These are phyloP conservation scores for Saguinus midas DNA, from an alignment of 2,113 vertebrate genomes.

Conservation along the genomic window DNA sequence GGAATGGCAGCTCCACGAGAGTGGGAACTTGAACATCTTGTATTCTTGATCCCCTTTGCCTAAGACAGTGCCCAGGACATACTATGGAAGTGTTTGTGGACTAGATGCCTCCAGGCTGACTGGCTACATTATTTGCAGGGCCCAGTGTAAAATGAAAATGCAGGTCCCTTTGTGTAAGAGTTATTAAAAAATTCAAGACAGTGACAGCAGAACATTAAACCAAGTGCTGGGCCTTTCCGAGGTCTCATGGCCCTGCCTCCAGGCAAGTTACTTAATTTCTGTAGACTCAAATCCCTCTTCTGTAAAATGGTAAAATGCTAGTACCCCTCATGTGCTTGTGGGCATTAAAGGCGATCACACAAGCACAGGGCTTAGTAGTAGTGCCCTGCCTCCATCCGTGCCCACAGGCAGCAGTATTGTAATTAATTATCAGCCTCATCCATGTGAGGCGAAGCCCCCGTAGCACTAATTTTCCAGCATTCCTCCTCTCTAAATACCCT, in stretches of 20 bases:
- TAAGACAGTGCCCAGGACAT: neutral
- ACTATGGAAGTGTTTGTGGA: neutral
- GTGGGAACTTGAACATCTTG: neutral
- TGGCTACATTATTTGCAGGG: neutral
- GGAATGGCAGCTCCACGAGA: neutral
- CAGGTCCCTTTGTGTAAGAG: neutral
- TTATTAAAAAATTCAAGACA: neutral
- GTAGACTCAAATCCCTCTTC: neutral
- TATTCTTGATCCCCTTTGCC: neutral
- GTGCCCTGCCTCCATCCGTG: neutral
- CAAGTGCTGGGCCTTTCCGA: neutral
- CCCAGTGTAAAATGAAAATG: neutral
- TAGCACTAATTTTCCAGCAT: neutral
- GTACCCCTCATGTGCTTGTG: neutral
- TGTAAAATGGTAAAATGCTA: neutral
- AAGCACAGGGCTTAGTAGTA: neutral
- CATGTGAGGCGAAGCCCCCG: neutral
- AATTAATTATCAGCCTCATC: neutral
- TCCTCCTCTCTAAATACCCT: conserved; percentile 40
- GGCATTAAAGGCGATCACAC: neutral
- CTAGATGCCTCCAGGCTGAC: neutral
- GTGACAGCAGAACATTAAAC: neutral
- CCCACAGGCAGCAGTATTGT: neutral
- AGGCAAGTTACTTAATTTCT: neutral
- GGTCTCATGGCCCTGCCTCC: neutral